Conservation (phyloP, 1,140 invertebrate genomes). For the Panulirus ornatus region DNA sequence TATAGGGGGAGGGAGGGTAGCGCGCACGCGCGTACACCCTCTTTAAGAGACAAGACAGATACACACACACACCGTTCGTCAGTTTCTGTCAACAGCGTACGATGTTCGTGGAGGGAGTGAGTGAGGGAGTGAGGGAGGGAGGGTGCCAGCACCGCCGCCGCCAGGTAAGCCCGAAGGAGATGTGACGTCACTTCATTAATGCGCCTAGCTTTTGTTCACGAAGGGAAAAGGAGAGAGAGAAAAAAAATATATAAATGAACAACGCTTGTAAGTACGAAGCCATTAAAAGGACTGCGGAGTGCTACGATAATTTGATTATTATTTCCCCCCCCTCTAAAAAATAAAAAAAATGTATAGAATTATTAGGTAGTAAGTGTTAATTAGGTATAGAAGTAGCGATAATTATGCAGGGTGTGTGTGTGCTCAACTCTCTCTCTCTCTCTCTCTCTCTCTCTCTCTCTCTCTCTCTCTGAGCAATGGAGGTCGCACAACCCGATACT, state of each 20-base stretch:
- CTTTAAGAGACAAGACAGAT: too few relatives aligned
- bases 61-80: too few relatives aligned
- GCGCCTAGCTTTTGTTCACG: neutral
- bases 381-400: too few relatives aligned
- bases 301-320: slow-evolving; percentile 12
- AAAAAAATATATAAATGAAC: slow-evolving; percentile 18
- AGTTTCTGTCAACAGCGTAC: too few relatives aligned
- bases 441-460: neutral
- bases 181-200: neutral
- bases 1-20: too few relatives aligned
- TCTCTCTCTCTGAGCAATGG: too few relatives aligned
- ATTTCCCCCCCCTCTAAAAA: neutral
- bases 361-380: slow-evolving; percentile 1
- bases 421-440: neutral
- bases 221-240: neutral
- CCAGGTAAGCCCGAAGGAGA: neutral
- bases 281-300: slow-evolving; percentile 11
- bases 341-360: slow-evolving; percentile 8
- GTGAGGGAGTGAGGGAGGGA: too few relatives aligned
- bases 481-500: neutral
- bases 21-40: too few relatives aligned
- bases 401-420: too few relatives aligned
- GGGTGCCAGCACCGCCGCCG: too few relatives aligned
- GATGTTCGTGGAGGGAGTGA: too few relatives aligned
- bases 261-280: neutral